Conservation (phyloP, 2,113 vertebrate species). For the Taurulus bubalis region DNA sequence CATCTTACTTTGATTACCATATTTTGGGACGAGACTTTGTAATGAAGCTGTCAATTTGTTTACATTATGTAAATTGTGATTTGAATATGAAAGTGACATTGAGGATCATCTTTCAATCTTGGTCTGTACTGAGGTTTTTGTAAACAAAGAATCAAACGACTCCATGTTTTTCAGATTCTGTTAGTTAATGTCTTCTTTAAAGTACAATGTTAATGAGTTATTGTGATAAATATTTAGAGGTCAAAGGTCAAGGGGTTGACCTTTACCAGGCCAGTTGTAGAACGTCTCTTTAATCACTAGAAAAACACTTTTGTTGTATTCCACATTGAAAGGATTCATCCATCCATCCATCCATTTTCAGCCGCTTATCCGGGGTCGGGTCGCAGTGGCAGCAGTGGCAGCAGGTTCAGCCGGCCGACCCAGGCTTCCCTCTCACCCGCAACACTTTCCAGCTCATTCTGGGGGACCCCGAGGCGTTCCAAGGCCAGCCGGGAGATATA, state of each 20-base stretch:
- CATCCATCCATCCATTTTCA: too few species aligned
- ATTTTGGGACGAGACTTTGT: neutral
- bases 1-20: neutral
- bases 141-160: neutral
- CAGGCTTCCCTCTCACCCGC: too few species aligned
- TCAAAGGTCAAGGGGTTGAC: neutral
- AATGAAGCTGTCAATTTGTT: conserved; percentile 14
- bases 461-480: too few species aligned
- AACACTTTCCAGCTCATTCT: too few species aligned
- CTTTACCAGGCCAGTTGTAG: neutral
- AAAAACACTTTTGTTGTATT: neutral
- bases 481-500: too few species aligned
- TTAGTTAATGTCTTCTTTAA: neutral
- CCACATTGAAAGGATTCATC: too few species aligned
- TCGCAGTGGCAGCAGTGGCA: too few species aligned
- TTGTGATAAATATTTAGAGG: neutral
- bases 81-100: conserved; percentile 56
- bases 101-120: conserved; percentile 33
- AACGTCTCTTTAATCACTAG: neutral
- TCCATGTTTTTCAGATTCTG: neutral
- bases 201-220: neutral
- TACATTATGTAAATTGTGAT: conserved; percentile 17
- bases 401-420: too few species aligned
- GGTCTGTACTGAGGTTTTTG: neutral
- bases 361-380: too few species aligned